A percentile compares a stretch with the other conserved stretches of the same genome.
These are phyloP conservation scores for Tyto alba DNA, from an alignment of 2,113 vertebrate species.

Conservation along the genomic window DNA sequence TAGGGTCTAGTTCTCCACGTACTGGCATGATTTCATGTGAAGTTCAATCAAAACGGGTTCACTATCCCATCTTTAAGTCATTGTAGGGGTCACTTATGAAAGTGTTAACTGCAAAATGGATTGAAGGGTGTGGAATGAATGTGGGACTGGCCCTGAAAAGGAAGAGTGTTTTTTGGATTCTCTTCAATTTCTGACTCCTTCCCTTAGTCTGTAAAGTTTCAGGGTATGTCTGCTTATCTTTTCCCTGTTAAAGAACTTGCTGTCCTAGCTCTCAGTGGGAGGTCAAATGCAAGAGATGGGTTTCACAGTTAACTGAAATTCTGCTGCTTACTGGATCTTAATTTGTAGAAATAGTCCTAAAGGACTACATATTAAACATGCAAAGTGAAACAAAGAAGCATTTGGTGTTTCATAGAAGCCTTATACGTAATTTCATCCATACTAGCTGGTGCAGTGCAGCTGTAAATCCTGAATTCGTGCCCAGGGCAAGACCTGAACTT, in stretches of 20 bases:
- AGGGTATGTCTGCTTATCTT: not conserved
- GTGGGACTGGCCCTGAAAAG: not conserved
- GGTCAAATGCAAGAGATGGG: too few relatives aligned
- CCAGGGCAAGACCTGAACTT: not conserved
- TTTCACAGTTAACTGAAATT: too few relatives aligned
- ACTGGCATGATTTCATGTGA: not conserved
- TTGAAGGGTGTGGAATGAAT: not conserved
- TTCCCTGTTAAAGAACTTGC: not conserved
- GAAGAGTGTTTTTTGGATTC: not conserved
- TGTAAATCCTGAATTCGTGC: slow-evolving; percentile 21
- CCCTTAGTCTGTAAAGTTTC: not conserved
- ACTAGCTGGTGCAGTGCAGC: not conserved
- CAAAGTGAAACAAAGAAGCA: not conserved
- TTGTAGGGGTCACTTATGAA: not conserved
- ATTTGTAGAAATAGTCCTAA: not conserved
- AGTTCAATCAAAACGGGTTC: not conserved
- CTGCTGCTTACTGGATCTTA: not conserved
- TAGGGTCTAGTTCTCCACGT: not conserved
- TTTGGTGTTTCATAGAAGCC: not conserved
- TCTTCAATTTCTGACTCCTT: not conserved
- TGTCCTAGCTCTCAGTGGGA: not conserved
- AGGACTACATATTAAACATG: not conserved
- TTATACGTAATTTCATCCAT: not conserved
- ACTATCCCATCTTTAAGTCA: not conserved
- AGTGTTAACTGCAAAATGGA: not conserved